Percentiles rank a stretch among this genome's conserved stretches.
These are phyloP conservation scores for Palloptera scutellata DNA, from an alignment of 2,888 invertebrate species.

Conservation along the genomic window DNA sequence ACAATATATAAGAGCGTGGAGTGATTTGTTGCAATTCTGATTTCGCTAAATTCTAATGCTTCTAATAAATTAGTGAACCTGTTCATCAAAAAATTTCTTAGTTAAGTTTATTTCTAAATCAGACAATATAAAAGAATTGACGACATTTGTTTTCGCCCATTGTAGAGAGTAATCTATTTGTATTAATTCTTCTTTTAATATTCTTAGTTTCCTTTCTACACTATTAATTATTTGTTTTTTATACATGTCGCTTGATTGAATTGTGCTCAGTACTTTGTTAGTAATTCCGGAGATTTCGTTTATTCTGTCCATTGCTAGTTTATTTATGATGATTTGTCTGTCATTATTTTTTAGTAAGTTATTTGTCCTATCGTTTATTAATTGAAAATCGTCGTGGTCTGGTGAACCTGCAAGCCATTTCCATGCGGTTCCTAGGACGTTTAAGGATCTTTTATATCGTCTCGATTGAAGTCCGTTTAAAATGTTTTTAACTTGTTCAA, in stretches of 20 bases:
- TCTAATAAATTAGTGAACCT: too few species aligned
- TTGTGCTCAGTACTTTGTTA: conserved; percentile 5
- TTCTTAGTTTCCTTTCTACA: conserved; percentile 10
- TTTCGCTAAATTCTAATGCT: conserved; percentile 10
- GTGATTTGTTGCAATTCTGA: conserved; percentile 13
- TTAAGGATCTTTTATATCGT: conserved; percentile 16
- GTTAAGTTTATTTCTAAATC: conserved; percentile 10
- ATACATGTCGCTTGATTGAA: conserved; percentile 3
- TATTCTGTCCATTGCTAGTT: background rate
- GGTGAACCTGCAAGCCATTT: conserved; percentile 26
- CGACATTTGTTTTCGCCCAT: conserved; percentile 2
- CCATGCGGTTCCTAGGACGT: conserved; percentile 22
- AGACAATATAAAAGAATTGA: conserved; percentile 15
- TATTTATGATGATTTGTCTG: conserved; percentile 4
- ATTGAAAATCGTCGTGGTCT: conserved; percentile 25
- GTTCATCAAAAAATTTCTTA: conserved; percentile 15
- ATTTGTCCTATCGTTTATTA: conserved; percentile 14
- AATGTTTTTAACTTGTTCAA: conserved; percentile 16
- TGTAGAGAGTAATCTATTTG: conserved; percentile 16
- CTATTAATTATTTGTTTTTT: conserved; percentile 9
- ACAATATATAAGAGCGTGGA: conserved; percentile 9
- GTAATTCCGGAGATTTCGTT: conserved; percentile 8
- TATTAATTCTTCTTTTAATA: conserved; percentile 14
- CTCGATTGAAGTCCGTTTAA: conserved; percentile 23
- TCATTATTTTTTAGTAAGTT: conserved; percentile 26